phyloP scores from a whole-genome alignment of 2,888 invertebrate genomes.

The Aphrophora alni region DNA sequence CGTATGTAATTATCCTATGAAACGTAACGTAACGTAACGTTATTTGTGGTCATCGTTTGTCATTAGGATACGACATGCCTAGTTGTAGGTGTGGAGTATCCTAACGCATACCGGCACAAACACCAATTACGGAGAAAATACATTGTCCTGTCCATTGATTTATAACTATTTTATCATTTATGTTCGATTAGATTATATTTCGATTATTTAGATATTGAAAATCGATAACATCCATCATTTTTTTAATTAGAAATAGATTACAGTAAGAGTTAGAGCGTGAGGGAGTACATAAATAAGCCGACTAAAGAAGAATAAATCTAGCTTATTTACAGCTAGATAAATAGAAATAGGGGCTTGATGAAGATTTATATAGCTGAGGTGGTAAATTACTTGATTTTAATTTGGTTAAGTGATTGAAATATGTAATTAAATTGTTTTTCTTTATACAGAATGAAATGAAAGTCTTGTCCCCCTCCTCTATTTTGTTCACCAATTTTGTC shows the following conservation, averaged over 20 bases:
- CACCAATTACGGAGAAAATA: background rate
- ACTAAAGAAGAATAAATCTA: background rate
- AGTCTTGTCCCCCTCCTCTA: too few relatives aligned
- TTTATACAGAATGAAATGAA: too few relatives aligned
- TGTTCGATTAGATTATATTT: background rate
- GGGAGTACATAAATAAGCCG: background rate
- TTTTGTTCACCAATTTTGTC: too few relatives aligned
- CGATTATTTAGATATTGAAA: background rate
- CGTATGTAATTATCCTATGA: background rate
- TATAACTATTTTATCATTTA: background rate
- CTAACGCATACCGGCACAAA: background rate
- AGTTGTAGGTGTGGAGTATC: background rate
- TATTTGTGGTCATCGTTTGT: background rate
- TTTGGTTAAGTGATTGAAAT: too few relatives aligned
- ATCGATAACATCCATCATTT: background rate
- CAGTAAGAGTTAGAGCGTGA: background rate
- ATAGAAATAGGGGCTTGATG: too few relatives aligned
- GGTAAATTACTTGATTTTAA: too few relatives aligned
- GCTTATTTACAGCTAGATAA: background rate
- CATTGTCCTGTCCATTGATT: background rate
- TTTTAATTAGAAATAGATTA: slow-evolving; percentile 2
- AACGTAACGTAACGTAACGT: background rate
- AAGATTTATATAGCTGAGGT: background rate
- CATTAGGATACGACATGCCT: background rate
- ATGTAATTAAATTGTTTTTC: too few relatives aligned